phyloP scores from a whole-genome alignment of 2,888 invertebrate species.

The Arenicola marina region DNA sequence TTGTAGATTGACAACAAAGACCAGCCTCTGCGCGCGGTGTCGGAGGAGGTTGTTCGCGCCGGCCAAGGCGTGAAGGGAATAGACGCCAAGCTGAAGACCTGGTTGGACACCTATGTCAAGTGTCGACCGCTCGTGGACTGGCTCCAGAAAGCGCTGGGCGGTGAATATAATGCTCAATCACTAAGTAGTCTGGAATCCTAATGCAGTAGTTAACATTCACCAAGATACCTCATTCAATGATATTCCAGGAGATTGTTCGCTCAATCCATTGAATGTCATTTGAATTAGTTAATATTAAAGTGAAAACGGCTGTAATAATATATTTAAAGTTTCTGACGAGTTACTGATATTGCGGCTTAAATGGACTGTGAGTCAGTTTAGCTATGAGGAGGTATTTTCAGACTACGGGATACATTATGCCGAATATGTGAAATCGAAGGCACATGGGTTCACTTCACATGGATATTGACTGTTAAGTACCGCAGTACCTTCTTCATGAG shows the following conservation, averaged over 20 bases:
- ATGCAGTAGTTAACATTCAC: no score
- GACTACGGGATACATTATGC: no score
- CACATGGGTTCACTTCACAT: no score
- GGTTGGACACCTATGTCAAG: conserved; percentile 34
- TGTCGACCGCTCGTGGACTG: conserved; percentile 38
- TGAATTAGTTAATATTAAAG: neutral
- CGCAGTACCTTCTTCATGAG: no score
- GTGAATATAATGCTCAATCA: neutral
- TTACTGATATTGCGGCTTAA: neutral
- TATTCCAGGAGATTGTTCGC: no score
- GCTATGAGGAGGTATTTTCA: no score
- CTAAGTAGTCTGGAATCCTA: no score
- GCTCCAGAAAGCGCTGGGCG: conserved; percentile 34
- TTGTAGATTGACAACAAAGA: conserved; percentile 15
- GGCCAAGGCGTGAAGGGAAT: conserved; percentile 31
- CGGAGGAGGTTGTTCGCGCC: conserved; percentile 17
- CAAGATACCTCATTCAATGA: neutral
- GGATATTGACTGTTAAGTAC: no score
- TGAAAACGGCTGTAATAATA: neutral
- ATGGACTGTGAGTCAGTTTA: neutral
- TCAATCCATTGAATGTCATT: neutral
- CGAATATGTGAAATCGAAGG: no score
- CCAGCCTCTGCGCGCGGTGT: conserved; percentile 10
- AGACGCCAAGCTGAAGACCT: conserved; percentile 21
- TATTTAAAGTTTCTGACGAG: neutral